Evolutionary conservation across 2,797 vertebrate genomes (phyloP), one percentile per base, ranked within the genome.

Genomic region (Gallinago stenura): DNA sequence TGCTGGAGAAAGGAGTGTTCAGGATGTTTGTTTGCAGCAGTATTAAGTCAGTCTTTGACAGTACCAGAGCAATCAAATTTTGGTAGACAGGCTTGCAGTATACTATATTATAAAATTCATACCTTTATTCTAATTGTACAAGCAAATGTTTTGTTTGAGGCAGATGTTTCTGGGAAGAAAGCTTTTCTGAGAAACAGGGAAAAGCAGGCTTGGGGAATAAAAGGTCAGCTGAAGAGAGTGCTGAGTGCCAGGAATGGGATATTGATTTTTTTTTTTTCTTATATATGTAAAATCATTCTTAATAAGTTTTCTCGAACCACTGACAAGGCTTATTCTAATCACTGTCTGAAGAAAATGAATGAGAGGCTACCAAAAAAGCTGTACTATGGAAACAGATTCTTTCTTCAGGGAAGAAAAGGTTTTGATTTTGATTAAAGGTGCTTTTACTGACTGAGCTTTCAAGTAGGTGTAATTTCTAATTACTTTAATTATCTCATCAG

Each of bases 261-360:
- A 97, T 95, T 93, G 98, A 97, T 97, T 94, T 89, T 94, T 62
- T 92, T 92, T 77, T 62, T 93, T 92, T 75, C 76, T 81, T 65
- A 94, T 58, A 86, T 96, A 35, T 87, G 91, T 93, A 91, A 96
- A 96, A 95, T 95, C 91, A 89, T 96, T 97, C 91, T 89, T 97
- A 96, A 97, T 81, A 72, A 77, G 54, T 57, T 91, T 70, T 93
- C 71, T 82, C 46, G 37, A 56, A 41, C 70, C 20, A 45, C 92
- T 93, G 92, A 88, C 94, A 96, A 92, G 72, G 31, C 25, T 95
- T 94, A 75, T 96, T 95, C 78, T 94, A 92, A 80, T 97, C 91
- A 91, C 64, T 96, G 89, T 93, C 92, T 80, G 69, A 70, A 87
- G 91, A 94, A 97, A 98, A 95, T 89, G 65, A 95, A 97, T 96